phyloP scores from a whole-genome alignment of 2,888 invertebrate species.

The Pandemis heparana region DNA sequence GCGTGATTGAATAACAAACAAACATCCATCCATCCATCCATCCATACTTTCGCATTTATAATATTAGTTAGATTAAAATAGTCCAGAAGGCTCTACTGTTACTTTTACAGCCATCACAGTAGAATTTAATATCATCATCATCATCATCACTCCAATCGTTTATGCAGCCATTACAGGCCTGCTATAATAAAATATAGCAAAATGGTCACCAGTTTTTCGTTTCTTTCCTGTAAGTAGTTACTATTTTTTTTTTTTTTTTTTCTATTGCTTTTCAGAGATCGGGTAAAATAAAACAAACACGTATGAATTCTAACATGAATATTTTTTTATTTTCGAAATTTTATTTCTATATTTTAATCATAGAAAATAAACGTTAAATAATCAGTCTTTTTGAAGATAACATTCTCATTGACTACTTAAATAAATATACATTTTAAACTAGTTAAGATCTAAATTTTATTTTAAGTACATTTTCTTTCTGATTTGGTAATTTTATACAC shows the following conservation, averaged over 20 bases:
- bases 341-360: conserved; percentile 71
- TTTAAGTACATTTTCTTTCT: neutral
- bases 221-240: neutral
- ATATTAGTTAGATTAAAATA: too few species aligned
- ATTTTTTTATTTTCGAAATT: conserved; percentile 67
- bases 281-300: conserved; percentile 48
- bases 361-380: conserved; percentile 75
- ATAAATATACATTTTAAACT: conserved; percentile 46
- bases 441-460: conserved; percentile 26
- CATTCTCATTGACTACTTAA: conserved; percentile 52
- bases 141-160: too few species aligned
- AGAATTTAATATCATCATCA: too few species aligned
- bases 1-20: too few species aligned
- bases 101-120: too few species aligned
- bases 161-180: too few species aligned
- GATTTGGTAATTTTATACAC: neutral
- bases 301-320: conserved; percentile 69
- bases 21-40: too few species aligned
- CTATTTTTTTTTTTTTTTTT: neutral
- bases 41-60: too few species aligned
- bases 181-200: too few species aligned
- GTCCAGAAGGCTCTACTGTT: too few species aligned
- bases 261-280: neutral
- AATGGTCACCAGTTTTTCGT: neutral
- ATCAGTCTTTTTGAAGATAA: conserved; percentile 85